Base-by-base conservation (phyloP, 23 tunicate species). In the Corella eumyota region DNA sequence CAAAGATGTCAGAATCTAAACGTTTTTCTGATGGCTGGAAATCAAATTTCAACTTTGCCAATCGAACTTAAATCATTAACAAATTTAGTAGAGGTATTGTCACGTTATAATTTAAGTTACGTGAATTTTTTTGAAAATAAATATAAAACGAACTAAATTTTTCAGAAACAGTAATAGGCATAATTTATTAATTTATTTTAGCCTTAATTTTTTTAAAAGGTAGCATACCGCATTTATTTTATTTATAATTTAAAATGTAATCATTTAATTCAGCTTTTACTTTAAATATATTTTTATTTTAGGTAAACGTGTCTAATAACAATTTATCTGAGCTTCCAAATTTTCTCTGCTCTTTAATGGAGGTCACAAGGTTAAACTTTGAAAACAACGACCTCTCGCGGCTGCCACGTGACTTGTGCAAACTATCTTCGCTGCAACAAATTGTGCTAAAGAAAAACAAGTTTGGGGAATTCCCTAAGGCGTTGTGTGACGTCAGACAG, bases 401-500 rank as follows among this genome's bases (percentile, higher is more conserved):
- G 33, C 55, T 78, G 25, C 85, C 85, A 22, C 65, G 74, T 28
- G 75, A 78, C 46, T 17, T 78, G 1, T n/a, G 57, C 37, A 59
- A 69, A 11, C 38, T 78, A 15, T 50, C 64, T 21, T 69, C 75
- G 4, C 64, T 78, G 70, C 45, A 36, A 25, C 61, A 64, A 31
- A 50, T 78, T 11, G 20, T 36, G 15, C 69, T 78, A 0, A 32
- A 62, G 0, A 35, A 45, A 38, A 78, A 78, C 40, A 29, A 53
- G 23, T 78, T 78, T 45, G 21, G 25, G 25, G 70, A 78, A 50
- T 78, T 78, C 47, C 85, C 85, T 20, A 32, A 56, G 29, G 69
- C 76, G 28, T 70, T 78, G 4, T 78, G 85, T 29, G 70, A 78
- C 57, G 76, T 78, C n/a, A 50, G 55, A 6, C 76, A 78, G 76